These are phyloP conservation scores for Lytechinus variegatus DNA, from an alignment of 35 echinoderm and acorn worm species.

Conservation along the genomic window DNA sequence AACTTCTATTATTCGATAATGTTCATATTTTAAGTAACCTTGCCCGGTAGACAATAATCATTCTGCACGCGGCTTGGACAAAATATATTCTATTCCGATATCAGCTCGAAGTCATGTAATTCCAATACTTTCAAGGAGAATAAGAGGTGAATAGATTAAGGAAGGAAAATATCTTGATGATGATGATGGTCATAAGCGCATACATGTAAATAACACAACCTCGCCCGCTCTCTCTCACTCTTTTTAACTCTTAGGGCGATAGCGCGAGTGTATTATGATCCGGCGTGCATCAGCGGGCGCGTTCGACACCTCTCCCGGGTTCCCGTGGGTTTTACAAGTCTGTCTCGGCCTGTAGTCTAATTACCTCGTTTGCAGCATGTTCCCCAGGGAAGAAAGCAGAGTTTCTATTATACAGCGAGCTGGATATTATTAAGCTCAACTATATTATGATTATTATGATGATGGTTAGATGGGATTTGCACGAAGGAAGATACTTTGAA, in stretches of 20 bases:
- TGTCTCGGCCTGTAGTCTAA: constrained; percentile 46
- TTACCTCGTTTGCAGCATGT: constrained; percentile 25
- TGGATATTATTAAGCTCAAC: constrained; percentile 41
- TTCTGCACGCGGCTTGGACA: too few relatives aligned
- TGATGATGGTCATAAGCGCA: background rate
- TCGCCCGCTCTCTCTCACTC: background rate
- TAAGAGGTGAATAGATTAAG: background rate
- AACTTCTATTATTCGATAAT: too few relatives aligned
- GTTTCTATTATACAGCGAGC: constrained; percentile 54
- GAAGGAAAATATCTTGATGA: background rate
- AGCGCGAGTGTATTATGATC: constrained; percentile 4
- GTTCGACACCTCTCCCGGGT: constrained; percentile 15
- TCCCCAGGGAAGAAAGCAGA: constrained; percentile 29
- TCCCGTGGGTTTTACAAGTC: constrained; percentile 16
- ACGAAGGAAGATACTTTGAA: background rate
- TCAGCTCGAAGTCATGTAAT: background rate
- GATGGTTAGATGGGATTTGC: background rate
- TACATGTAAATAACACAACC: background rate
- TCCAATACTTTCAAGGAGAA: background rate
- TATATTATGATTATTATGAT: constrained; percentile 44
- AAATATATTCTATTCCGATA: background rate
- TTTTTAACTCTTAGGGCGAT: background rate
- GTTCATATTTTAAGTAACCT: too few relatives aligned
- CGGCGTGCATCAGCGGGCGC: constrained; percentile 22
- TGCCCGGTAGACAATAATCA: too few relatives aligned